These are phyloP conservation scores for Neuroterus valhalla DNA, from an alignment of 1,140 invertebrate species.

Conservation along the genomic window DNA sequence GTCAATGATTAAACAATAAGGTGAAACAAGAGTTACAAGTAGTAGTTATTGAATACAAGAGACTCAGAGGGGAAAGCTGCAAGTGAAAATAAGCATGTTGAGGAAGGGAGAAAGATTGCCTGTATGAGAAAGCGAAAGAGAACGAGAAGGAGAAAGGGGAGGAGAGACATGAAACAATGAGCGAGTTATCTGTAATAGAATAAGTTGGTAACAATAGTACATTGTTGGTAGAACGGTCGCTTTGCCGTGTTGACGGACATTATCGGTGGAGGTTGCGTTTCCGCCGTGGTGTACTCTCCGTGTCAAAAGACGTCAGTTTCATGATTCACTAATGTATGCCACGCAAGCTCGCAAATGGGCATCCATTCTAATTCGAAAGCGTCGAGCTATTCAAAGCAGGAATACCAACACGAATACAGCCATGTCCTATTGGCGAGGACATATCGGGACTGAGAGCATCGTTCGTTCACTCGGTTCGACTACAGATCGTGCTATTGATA, in stretches of 20 bases:
- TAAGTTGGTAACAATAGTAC: conserved; percentile 75
- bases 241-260: conserved; percentile 74
- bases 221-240: conserved; percentile 72
- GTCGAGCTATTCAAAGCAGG: conserved; percentile 56
- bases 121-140: conserved; percentile 15
- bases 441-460: background rate
- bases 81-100: conserved; percentile 38
- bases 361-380: conserved; percentile 55
- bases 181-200: conserved; percentile 76
- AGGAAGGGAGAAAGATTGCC: conserved; percentile 29
- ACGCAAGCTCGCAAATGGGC: conserved; percentile 57
- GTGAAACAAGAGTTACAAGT: background rate
- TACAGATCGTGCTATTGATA: conserved; percentile 9
- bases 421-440: background rate
- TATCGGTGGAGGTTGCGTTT: conserved; percentile 74
- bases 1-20: background rate
- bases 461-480: background rate
- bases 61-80: conserved; percentile 32
- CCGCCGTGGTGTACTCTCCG: conserved; percentile 62
- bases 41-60: conserved; percentile 2
- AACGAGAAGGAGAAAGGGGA: conserved; percentile 18
- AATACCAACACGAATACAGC: conserved; percentile 34
- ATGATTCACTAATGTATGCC: conserved; percentile 63
- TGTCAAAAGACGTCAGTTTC: conserved; percentile 61
- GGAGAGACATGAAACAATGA: conserved; percentile 69